A percentile compares a stretch with the other conserved stretches of the same genome.
Evolutionary conservation across 2,113 vertebrate genomes (phyloP).

Genomic region (Hiodon tergisus): DNA sequence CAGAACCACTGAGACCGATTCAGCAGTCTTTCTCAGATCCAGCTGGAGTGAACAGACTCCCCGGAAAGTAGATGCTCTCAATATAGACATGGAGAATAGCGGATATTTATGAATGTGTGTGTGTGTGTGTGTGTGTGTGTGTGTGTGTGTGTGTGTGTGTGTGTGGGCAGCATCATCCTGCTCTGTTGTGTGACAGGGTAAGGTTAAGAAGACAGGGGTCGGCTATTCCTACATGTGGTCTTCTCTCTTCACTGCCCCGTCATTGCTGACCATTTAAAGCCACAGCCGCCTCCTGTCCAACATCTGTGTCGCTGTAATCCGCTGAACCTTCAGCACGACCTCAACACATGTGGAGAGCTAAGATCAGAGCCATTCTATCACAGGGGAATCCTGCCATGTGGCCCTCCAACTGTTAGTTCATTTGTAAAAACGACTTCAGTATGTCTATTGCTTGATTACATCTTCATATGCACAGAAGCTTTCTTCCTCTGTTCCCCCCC

Average conservation of each 20-base stretch:
- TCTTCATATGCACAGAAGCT: background rate
- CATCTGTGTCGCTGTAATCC: too few relatives aligned
- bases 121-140: background rate
- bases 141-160: slow-evolving; percentile 12
- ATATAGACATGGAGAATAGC: background rate
- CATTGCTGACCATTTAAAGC: too few relatives aligned
- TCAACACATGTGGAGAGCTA: too few relatives aligned
- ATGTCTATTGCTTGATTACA: background rate
- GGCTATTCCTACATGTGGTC: background rate
- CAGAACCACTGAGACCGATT: background rate
- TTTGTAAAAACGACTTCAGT: too few relatives aligned
- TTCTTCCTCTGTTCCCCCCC: background rate
- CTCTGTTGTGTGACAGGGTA: background rate
- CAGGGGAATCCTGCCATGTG: too few relatives aligned
- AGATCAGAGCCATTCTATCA: too few relatives aligned
- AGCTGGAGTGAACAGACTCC: background rate
- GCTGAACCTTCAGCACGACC: too few relatives aligned
- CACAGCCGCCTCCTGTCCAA: too few relatives aligned
- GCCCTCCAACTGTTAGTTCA: too few relatives aligned
- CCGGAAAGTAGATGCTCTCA: background rate
- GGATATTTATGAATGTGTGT: background rate
- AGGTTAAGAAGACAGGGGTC: background rate
- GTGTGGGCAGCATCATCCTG: background rate
- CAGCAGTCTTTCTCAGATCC: background rate
- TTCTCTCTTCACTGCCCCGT: background rate